These are phyloP conservation scores for Ceuthmochares aereus DNA, from an alignment of 2,113 vertebrate species.

Conservation along the genomic window DNA sequence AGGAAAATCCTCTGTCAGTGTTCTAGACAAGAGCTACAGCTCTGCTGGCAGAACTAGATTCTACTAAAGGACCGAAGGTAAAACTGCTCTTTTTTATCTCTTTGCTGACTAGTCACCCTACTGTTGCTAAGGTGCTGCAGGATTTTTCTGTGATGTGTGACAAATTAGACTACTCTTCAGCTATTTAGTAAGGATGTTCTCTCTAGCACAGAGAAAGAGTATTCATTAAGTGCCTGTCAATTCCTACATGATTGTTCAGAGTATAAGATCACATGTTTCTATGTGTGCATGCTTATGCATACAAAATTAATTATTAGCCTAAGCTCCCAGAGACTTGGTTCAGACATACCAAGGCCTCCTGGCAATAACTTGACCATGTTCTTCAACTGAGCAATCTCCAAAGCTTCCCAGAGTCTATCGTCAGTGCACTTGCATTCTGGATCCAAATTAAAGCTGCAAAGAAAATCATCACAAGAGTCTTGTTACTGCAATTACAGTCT, in stretches of 20 bases:
- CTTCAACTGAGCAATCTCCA: constrained; percentile 98
- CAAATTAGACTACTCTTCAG: not conserved
- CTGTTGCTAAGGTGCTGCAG: not conserved
- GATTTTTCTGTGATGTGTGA: not conserved
- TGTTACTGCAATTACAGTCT: not conserved
- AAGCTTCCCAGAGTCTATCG: constrained; percentile 95
- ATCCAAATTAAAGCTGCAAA: constrained; percentile 93
- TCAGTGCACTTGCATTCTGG: constrained; percentile 92
- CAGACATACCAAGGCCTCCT: constrained; percentile 89
- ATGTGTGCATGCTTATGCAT: not conserved
- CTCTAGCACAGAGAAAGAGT: not conserved
- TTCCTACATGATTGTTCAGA: not conserved
- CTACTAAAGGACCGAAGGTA: not conserved
- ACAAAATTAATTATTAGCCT: not conserved
- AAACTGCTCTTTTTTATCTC: not conserved
- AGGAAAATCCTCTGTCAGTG: not conserved
- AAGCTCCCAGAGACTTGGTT: not conserved
- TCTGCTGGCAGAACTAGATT: not conserved
- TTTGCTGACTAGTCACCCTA: not conserved
- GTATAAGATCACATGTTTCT: not conserved
- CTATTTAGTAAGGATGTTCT: not conserved
- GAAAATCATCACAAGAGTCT: not conserved
- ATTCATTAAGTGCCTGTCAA: not conserved
- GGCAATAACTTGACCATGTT: constrained; percentile 95
- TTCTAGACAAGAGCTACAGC: not conserved